Evolutionary conservation across 2,888 invertebrate species (phyloP), one percentile per base, ranked within the genome.

Genomic region (Aphidius colemani): DNA sequence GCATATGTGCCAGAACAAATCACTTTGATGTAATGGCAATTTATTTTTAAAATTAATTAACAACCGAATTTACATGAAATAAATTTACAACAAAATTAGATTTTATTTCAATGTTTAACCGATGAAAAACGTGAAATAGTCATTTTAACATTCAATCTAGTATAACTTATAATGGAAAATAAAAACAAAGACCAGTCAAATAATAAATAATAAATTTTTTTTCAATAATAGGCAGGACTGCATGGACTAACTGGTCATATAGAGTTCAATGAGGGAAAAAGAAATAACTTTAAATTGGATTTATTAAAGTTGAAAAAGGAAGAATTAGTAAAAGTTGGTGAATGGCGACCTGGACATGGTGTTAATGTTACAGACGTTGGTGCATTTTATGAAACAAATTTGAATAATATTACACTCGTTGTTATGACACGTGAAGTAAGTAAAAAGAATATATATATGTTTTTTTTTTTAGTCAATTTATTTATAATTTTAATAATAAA

Each of bases 161-260:
- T 18, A 30, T 30, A 5, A 30, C 5, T 30, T 30, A 30, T 30
- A 30, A 30, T 30, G 3, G 5, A 30, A 30, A 30, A 30, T 7
- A 57, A 46, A 7, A 4, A 30, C 1, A 30, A n/a, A n/a, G n/a
- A n/a, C n/a, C 30, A 53, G 40, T 48, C 43, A 10, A 43, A 50
- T 13, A 7, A n/a, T 48, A 11, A 30, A 30, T 30, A 1, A 30
- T 30, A 5, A 30, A 30, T 30, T 30, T 30, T 30, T 30, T 49
- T 6, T 41, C 6, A 40, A 49, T 74, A 76, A 45, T 83, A 94
- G 94, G 89, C 90, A 43, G 89, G 90, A 75, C 88, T 93, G 51
- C 90, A 92, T 73, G 96, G 96, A 0, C 83, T 96, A 53, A 95
- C 96, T 0, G 97, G 97, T 0, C 90, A 89, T 45, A 89, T 96